phyloP scores from a whole-genome alignment of 2,797 vertebrate species.

The Dicrostonyx torquatus region DNA sequence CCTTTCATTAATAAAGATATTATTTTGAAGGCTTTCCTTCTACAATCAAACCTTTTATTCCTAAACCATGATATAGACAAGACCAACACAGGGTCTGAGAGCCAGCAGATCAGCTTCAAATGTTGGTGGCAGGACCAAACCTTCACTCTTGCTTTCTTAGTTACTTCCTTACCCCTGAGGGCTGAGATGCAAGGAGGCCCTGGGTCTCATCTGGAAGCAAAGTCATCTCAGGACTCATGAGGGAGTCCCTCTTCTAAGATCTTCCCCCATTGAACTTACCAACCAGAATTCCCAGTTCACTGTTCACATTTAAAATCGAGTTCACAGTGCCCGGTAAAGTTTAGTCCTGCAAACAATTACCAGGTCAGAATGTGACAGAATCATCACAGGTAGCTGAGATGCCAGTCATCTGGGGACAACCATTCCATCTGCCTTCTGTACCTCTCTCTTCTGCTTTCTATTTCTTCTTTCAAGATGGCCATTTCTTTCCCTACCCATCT shows the following conservation, averaged over 20 bases:
- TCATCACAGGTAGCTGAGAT: not conserved
- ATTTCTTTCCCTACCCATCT: not conserved
- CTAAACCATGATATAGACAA: not conserved
- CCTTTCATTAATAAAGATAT: not conserved
- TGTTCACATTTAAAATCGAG: not conserved
- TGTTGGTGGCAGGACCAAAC: not conserved
- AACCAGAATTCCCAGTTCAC: not conserved
- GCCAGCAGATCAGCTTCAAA: rapidly evolving
- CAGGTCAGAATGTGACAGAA: not conserved
- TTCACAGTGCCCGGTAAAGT: not conserved
- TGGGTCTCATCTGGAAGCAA: rapidly evolving
- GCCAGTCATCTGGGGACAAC: not conserved
- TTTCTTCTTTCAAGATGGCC: not conserved
- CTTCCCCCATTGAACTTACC: not conserved
- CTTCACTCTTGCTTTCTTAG: not conserved
- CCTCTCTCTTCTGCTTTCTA: not conserved
- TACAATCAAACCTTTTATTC: not conserved
- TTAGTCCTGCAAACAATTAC: not conserved
- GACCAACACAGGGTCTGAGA: rapidly evolving
- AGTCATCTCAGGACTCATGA: not conserved
- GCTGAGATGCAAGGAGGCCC: not conserved
- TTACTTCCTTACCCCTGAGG: not conserved
- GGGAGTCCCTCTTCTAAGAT: not conserved
- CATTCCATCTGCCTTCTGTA: not conserved
- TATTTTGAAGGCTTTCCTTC: not conserved